Base-by-base conservation (phyloP, 2,888 invertebrate genomes). In the Pachydiplax longipennis region DNA sequence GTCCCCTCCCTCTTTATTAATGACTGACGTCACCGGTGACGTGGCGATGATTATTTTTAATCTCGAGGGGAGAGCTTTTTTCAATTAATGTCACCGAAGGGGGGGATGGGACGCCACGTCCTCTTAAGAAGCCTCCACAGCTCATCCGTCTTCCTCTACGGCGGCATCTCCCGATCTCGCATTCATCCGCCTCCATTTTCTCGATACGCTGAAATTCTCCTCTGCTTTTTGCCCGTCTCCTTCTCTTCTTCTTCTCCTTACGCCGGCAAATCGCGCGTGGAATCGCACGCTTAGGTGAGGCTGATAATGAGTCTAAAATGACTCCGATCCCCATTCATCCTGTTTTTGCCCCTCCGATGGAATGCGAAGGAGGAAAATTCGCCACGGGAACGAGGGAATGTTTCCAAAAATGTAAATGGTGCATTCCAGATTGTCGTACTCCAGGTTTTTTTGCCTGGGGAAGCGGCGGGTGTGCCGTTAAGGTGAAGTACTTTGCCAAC, bases 31-130 rank as follows among this genome's bases (percentile, higher is more conserved):
- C 87, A 58, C 40, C 87, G 37, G 61, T 87, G 87, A 87, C 87
- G 87, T 87, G 87, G 6, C 61, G 87, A 87, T 87, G 87, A 87
- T 87, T 87, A 87, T 87, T 87, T 87, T 87, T 87, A 87, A 87
- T 87, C 87, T 61, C 87, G 58, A 65, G 87, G 61, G 87, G 87
- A 87, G 87, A 87, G 87, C 87, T 61, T 87, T 87, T 87, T 87
- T 87, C 87, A 87, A 87, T 87, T 87, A 87, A 87, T 87, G 87
- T 87, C 87, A 87, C 87, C 58, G 2, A 10, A 35, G 37, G 61
- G 87, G 44, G 6, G 6, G 6, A n/a, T n/a, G n/a, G n/a, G n/a
- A n/a, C n/a, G n/a, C n/a, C 40, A 6, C 40, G 35, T 58, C 8
- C 22, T 35, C 13, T 40, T 25, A 37, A 61, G 61, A 87, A 87